Base-by-base conservation (phyloP, 2,113 vertebrate species). In the Prionailurus viverrinus region DNA sequence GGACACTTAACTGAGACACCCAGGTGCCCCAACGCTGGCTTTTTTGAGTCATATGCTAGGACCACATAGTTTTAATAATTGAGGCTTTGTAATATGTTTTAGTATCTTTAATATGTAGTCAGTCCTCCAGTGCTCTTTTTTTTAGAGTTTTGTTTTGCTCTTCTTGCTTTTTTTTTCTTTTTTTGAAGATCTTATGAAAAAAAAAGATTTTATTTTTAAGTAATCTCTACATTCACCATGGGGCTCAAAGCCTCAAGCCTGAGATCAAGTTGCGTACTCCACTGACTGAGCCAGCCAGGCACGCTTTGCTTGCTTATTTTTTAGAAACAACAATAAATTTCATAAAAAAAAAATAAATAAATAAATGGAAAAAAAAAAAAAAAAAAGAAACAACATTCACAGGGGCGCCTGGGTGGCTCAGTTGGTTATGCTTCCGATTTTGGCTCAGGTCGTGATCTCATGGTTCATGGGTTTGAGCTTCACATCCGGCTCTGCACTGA, bases 51-150 rank as follows among this genome's bases (percentile, higher is more conserved):
- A 51, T 14, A 31, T 58, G 48, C 48, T 91, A 79, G 73, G 61
- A 61, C 39, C 31, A n/a, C 41, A 51, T 79, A 25, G 21, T 69
- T 95, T 91, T 68, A 76, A 95, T 68, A 71, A 9, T 74, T 79
- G 51, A 85, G 63, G 71, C 5, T 79, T 85, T 79, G 39, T 33
- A 76, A 48, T 68, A 78, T 58, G 36, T 91, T 84, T 91, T 91
- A 55, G 29, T 78, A 95, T 85, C 71, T 95, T 94, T 48, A 89
- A 61, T 80, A 86, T 80, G 10, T 84, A 91, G 55, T 78, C 48
- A 45, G 45, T 45, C 45, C 29, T 91, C 66, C 89, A 91, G 53
- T 14, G 3, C n/a, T 45, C 71, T 95, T 73, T 86, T 31, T 88
- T 31, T 80, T 58, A 69, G 23, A 66, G n/a, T 55, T 94, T 86